These are phyloP conservation scores for Acheta domesticus DNA, from an alignment of 2,888 invertebrate species.

Conservation along the genomic window DNA sequence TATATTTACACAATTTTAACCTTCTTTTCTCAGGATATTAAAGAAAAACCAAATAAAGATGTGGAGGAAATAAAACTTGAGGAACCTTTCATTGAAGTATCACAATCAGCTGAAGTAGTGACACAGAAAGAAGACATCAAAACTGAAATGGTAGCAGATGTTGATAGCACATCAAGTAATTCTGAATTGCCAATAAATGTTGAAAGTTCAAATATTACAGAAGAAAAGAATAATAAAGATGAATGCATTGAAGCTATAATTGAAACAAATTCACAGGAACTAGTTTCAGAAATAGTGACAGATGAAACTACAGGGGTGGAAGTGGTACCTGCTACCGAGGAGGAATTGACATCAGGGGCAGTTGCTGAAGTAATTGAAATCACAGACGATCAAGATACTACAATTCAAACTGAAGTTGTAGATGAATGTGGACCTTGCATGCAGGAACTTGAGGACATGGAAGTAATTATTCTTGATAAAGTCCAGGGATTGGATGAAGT, in stretches of 20 bases:
- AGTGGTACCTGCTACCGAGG: constrained; percentile 2
- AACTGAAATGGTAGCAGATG: background rate
- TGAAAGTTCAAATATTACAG: background rate
- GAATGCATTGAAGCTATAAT: constrained; percentile 18
- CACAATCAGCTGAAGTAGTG: background rate
- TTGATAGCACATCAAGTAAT: background rate
- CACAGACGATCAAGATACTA: background rate
- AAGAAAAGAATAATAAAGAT: constrained; percentile 12
- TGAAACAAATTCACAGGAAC: background rate
- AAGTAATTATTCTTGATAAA: constrained; percentile 30
- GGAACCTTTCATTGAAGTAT: no score
- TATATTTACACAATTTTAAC: background rate
- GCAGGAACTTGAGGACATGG: constrained; percentile 26
- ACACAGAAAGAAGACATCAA: background rate
- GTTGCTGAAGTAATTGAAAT: constrained; percentile 26
- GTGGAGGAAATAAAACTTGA: background rate
- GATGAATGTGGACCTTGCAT: background rate
- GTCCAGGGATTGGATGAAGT: constrained; percentile 18
- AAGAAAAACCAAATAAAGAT: no score
- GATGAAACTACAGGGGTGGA: background rate
- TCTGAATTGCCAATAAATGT: constrained; percentile 2
- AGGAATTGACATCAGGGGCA: background rate
- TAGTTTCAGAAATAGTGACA: background rate
- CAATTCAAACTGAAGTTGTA: constrained; percentile 18
- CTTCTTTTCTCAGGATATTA: background rate